Evolutionary conservation across 2,113 vertebrate species (phyloP), one percentile per base, ranked within the genome.

Genomic region (Psilopogon haemacephalus): DNA sequence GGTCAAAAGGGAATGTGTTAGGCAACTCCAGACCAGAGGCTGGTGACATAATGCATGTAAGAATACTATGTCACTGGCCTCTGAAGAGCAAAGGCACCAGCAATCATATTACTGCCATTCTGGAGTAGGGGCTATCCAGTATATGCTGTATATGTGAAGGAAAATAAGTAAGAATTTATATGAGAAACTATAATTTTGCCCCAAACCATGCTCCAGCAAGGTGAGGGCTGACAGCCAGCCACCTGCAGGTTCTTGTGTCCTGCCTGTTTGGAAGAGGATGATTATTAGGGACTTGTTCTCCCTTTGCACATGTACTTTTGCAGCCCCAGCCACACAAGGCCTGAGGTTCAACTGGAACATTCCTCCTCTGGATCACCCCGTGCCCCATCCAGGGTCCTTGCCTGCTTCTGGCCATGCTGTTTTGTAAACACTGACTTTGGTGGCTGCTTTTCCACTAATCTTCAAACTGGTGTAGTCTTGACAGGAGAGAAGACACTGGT

Each of bases 331-430:
- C 67, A 15, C 54, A 42, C 15, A 56, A 28, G 38, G 59, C 16
- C 23, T 70, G 65, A 73, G 27, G 21, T 40, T 68, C 58, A 50
- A 15, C n/a, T 85, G 50, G 8, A 20, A 18, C 71, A 63, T 88
- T 27, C 23, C 23, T 14, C 0, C 27, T 82, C 10, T 1, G 10
- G 46, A 52, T 74, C 73, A 59, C 30, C 19, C 33, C 0, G 0
- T 77, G n/a, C 13, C 35, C 24, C 33, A 24, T 18, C 6, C 58
- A 42, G 38, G 12, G 9, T 46, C 17, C 28, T 54, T 50, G 58
- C 38, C 40, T 59, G 16, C 16, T 81, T 65, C 76, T 83, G 46
- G 28, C 33, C 38, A 11, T 14, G 18, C 42, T 71, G 27, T 50
- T 86, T 40, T 54, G 13, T 60, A 18, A 86, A 48, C 26, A n/a